Evolutionary conservation across 2,797 vertebrate genomes (phyloP), one percentile per base, ranked within the genome.

Genomic region (Sciurus vulgaris): DNA sequence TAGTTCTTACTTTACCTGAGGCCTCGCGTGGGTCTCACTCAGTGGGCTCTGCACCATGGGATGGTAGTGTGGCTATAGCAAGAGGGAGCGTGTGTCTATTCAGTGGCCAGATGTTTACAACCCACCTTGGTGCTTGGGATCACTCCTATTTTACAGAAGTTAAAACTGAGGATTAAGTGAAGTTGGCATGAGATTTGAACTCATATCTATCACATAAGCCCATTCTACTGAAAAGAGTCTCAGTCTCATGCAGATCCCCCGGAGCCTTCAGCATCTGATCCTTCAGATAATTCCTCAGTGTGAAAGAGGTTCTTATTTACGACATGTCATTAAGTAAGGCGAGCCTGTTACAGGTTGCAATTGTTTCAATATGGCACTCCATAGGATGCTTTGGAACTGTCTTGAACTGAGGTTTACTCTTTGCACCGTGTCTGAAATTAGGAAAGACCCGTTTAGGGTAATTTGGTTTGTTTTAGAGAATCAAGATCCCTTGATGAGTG

Each of bases 401-500:
- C 28, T 10, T 12, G 5, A 24, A 14, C 30, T 10, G 59, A 74
- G 1, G 9, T 17, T 51, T 44, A 26, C 51, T 13, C 35, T 73
- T 89, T 17, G 12, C 7, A 51, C 22, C 35, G 13, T 79, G 35
- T 70, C 88, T 69, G 47, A 47, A 8, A n/a, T 76, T 72, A 15
- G 26, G 65, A 41, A 95, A 78, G 35, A 61, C 22, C 56, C 65
- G 51, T 56, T 81, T 54, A 63, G 38, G 7, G 6, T 51, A 70
- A 86, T 63, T 82, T 22, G 28, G 24, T 63, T 4, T 93, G 51
- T 85, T 85, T 74, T 61, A 56, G 76, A 78, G 91, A 95, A 93
- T 90, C 67, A 54, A 7, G 35, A 82, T 63, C 54, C 44, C 24
- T 63, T 67, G 69, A 24, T 22, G 73, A n/a, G 44, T 0, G 13